Evolutionary conservation across 92 coral and sea anemone species (phyloP).

Genomic region (Zoanthus sociatus): DNA sequence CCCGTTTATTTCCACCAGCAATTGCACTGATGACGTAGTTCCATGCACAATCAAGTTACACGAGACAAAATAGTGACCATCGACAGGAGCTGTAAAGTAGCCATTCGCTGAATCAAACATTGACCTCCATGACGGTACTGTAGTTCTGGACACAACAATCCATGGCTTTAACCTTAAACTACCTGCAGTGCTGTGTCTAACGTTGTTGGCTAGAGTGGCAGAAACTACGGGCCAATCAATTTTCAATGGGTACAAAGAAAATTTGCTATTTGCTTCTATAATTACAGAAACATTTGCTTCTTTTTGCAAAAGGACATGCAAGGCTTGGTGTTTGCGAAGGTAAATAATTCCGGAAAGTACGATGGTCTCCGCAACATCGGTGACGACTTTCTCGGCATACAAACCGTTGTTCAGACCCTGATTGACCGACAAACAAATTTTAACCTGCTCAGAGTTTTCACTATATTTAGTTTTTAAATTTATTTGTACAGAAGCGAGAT

Average conservation of each 20-base stretch:
- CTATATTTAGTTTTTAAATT: neutral
- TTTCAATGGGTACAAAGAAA: conserved; percentile 5
- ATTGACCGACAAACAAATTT: neutral
- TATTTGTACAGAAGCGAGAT: conserved; percentile 12
- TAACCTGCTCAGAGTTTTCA: neutral
- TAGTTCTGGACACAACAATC: neutral
- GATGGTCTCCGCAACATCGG: neutral
- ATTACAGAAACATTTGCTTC: conserved; percentile 5
- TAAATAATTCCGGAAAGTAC: conserved; percentile 7
- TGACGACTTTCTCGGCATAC: neutral
- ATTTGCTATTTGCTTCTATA: conserved; percentile 17
- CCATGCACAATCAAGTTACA: conserved; percentile 36
- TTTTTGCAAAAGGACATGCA: neutral
- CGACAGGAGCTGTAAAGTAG: conserved; percentile 28
- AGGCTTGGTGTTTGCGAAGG: conserved; percentile 28
- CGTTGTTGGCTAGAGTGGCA: conserved; percentile 17
- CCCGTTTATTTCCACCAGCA: conserved; percentile 15
- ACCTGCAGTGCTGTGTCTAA: neutral
- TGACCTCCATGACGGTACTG: neutral
- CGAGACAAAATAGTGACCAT: conserved; percentile 40
- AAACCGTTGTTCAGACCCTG: neutral
- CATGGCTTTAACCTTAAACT: conserved; percentile 5
- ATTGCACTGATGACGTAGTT: neutral
- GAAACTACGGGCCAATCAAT: conserved; percentile 30
- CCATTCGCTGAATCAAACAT: conserved; percentile 11